These are phyloP conservation scores for Perdita meconis DNA, from an alignment of 2,888 invertebrate genomes.

Conservation along the genomic window DNA sequence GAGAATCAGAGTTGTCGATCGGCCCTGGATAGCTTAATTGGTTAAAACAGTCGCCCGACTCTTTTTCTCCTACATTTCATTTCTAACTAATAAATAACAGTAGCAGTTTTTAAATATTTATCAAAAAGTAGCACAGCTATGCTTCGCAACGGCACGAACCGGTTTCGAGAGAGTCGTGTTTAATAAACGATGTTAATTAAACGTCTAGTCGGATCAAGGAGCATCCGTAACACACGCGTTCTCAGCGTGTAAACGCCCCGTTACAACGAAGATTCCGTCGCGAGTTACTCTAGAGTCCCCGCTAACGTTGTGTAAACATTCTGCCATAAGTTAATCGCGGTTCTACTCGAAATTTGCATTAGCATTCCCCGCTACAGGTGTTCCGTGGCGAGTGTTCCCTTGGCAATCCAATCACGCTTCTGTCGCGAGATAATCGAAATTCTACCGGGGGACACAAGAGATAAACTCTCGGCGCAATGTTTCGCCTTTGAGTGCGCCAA, in stretches of 20 bases:
- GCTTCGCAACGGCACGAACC: no score
- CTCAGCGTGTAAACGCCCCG: background rate
- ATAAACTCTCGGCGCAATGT: slow-evolving; percentile 12
- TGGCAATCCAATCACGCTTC: slow-evolving; percentile 15
- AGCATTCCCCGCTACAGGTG: slow-evolving; percentile 21
- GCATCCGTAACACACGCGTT: background rate
- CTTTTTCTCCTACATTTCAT: no score
- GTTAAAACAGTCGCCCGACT: no score
- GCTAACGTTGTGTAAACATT: slow-evolving; percentile 13
- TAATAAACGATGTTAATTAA: slow-evolving; percentile 25
- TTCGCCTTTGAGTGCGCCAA: slow-evolving; percentile 11
- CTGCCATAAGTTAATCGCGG: slow-evolving; percentile 30
- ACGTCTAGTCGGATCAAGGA: slow-evolving; percentile 8
- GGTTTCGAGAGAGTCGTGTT: background rate
- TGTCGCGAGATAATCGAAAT: slow-evolving; percentile 30
- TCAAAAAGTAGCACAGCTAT: no score
- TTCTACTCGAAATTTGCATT: slow-evolving; percentile 29
- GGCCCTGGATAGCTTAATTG: no score
- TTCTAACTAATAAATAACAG: no score
- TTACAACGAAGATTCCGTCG: slow-evolving; percentile 1
- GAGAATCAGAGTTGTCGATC: no score
- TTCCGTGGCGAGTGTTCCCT: slow-evolving; percentile 1
- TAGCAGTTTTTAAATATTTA: no score
- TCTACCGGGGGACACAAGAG: background rate
- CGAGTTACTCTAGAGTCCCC: slow-evolving; percentile 11